Evolutionary conservation across 2,888 invertebrate genomes (phyloP).

Genomic region (Clitarchus hookeri): DNA sequence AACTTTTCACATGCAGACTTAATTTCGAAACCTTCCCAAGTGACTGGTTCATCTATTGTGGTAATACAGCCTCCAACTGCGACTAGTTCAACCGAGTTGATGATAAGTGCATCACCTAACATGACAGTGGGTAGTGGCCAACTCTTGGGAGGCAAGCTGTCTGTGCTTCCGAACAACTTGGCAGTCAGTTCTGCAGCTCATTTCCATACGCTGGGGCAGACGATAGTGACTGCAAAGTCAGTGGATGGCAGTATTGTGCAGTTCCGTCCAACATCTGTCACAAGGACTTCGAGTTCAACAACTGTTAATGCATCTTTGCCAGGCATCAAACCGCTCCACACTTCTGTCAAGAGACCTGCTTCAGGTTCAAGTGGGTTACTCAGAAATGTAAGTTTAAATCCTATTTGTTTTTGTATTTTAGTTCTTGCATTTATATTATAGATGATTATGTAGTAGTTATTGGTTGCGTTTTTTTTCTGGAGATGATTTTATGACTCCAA

Average conservation of each 20-base stretch:
- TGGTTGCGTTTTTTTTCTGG: no score
- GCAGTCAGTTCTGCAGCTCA: constrained; percentile 44
- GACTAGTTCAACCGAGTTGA: constrained; percentile 30
- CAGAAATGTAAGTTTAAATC: constrained; percentile 50
- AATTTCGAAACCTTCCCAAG: constrained; percentile 30
- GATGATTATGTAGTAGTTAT: no score
- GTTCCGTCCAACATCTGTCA: constrained; percentile 50
- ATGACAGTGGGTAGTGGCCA: constrained; percentile 48
- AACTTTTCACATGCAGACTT: constrained; percentile 27
- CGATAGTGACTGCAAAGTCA: constrained; percentile 53
- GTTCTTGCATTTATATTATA: not conserved
- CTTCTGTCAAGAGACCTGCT: constrained; percentile 53
- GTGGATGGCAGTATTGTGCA: constrained; percentile 54
- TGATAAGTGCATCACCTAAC: constrained; percentile 25
- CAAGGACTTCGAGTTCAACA: constrained; percentile 50
- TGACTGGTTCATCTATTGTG: constrained; percentile 36
- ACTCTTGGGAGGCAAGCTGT: constrained; percentile 52
- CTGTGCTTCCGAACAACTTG: constrained; percentile 50
- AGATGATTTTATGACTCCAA: no score
- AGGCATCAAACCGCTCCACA: constrained; percentile 50
- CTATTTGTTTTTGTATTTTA: no score
- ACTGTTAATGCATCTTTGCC: constrained; percentile 51
- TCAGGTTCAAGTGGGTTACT: constrained; percentile 53
- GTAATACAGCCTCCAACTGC: constrained; percentile 39
- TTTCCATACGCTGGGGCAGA: constrained; percentile 53